Evolutionary conservation across 2,888 invertebrate species (phyloP).

Genomic region (Epistrophe eligans): DNA sequence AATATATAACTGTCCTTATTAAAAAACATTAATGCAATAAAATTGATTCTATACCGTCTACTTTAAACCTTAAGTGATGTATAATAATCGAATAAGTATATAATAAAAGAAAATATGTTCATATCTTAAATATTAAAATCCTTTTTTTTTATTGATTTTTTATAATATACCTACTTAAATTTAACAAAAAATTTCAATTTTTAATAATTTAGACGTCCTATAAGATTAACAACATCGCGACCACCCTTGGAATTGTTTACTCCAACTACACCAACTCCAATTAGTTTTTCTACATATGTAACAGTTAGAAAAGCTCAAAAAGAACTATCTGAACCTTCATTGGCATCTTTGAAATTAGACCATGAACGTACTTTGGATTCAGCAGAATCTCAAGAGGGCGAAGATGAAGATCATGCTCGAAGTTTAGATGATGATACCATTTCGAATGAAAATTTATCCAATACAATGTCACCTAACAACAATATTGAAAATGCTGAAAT

Average conservation of each 20-base stretch:
- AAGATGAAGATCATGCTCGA: conserved; percentile 73
- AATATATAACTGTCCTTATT: neutral
- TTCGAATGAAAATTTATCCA: conserved; percentile 70
- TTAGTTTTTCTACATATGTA: conserved; percentile 80
- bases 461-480: conserved; percentile 47
- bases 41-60: neutral
- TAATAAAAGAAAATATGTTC: conserved; percentile 25
- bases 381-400: conserved; percentile 60
- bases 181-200: conserved; percentile 42
- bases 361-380: conserved; percentile 79
- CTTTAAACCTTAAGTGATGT: neutral
- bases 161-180: conserved; percentile 68
- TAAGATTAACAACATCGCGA: conserved; percentile 81
- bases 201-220: conserved; percentile 80
- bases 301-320: conserved; percentile 78
- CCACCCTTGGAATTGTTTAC: conserved; percentile 76
- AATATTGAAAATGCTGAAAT: conserved; percentile 57
- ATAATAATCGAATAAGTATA: conserved; percentile 8
- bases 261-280: conserved; percentile 81
- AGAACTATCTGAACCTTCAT: conserved; percentile 80
- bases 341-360: conserved; percentile 80
- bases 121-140: conserved; percentile 13
- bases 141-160: neutral
- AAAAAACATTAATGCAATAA: neutral
- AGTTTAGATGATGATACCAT: conserved; percentile 77